phyloP scores from a whole-genome alignment of 2,888 invertebrate species.

The Aromia moschata region DNA sequence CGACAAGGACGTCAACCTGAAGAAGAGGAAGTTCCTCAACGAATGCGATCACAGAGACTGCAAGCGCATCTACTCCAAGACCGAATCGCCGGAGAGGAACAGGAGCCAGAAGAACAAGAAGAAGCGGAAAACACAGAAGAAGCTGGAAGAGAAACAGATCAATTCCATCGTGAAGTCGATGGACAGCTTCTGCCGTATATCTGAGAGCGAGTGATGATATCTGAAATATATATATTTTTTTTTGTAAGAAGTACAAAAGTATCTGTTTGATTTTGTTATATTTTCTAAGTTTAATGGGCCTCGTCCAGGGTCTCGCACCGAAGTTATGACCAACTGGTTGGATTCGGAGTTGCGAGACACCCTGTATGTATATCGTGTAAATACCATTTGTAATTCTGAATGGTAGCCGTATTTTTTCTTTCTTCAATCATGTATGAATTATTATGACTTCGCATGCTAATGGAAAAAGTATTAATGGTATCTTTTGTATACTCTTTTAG shows the following conservation, averaged over 20 bases:
- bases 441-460: background rate
- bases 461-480: background rate
- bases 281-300: too few relatives aligned
- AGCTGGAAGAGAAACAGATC: slow-evolving; percentile 49
- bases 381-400: slow-evolving; percentile 7
- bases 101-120: slow-evolving; percentile 45
- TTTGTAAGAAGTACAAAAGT: too few relatives aligned
- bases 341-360: background rate
- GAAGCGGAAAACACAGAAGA: slow-evolving; percentile 46
- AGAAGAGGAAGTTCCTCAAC: slow-evolving; percentile 52
- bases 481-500: slow-evolving; percentile 4
- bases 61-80: slow-evolving; percentile 39
- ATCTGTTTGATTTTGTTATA: too few relatives aligned
- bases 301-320: too few relatives aligned
- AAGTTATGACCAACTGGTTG: too few relatives aligned
- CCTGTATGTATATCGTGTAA: background rate
- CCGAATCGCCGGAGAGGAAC: slow-evolving; percentile 37
- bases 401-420: background rate
- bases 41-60: slow-evolving; percentile 41
- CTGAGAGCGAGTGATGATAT: slow-evolving; percentile 51
- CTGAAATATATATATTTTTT: too few relatives aligned
- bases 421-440: background rate
- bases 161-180: slow-evolving; percentile 54
- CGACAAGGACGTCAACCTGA: slow-evolving; percentile 45
- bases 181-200: slow-evolving; percentile 56